Evolutionary conservation across 2,113 vertebrate species (phyloP).

Genomic region (Zosterops japonicus): DNA sequence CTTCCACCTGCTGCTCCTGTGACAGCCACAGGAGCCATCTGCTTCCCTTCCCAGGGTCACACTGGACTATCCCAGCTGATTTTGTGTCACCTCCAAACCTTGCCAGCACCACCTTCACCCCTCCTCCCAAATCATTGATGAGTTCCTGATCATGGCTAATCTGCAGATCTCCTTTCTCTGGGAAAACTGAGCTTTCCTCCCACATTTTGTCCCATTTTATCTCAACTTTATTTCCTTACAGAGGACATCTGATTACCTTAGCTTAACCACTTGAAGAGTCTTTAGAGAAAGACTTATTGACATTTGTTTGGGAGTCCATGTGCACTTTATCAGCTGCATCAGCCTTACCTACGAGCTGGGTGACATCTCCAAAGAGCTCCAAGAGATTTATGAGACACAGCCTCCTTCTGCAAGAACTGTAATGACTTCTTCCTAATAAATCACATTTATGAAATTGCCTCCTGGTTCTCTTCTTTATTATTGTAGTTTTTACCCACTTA

Average conservation of each 20-base stretch:
- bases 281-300: constrained; percentile 51
- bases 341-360: constrained; percentile 32
- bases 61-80: neutral
- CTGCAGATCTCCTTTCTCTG: neutral
- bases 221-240: neutral
- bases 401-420: constrained; percentile 46
- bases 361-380: constrained; percentile 55
- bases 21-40: neutral
- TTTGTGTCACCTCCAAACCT: neutral
- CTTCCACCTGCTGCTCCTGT: neutral
- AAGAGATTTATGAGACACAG: constrained; percentile 38
- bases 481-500: constrained; percentile 45
- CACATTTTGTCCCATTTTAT: neutral
- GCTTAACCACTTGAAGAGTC: neutral
- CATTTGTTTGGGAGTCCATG: constrained; percentile 47
- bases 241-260: constrained; percentile 35
- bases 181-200: neutral
- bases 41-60: neutral
- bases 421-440: constrained; percentile 66
- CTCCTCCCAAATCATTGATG: neutral
- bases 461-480: constrained; percentile 44
- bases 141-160: neutral
- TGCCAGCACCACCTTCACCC: neutral
- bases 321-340: constrained; percentile 39
- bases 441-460: constrained; percentile 65